A percentile compares a stretch with the other conserved stretches of the same genome.
phyloP scores from a whole-genome alignment of 2,888 invertebrate species.

The Thalpophila matura region DNA sequence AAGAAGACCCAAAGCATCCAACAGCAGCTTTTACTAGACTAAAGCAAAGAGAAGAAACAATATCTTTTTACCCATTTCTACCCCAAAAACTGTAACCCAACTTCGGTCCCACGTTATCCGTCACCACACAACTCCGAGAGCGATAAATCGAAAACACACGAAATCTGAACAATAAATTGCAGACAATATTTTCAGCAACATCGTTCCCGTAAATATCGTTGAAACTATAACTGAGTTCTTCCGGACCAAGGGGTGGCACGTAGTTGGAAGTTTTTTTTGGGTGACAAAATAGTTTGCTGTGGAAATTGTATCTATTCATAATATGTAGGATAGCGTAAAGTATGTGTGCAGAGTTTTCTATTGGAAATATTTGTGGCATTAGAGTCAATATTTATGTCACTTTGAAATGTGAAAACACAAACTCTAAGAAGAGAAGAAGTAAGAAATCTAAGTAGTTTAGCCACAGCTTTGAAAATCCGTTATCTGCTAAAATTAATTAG shows the following conservation, averaged over 20 bases:
- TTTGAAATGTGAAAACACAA: too few relatives aligned
- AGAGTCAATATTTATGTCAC: too few relatives aligned
- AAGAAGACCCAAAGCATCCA: not conserved
- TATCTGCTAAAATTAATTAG: too few relatives aligned
- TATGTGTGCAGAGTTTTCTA: too few relatives aligned
- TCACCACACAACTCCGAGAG: constrained; percentile 37
- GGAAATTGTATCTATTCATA: not conserved
- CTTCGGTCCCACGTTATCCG: constrained; percentile 29
- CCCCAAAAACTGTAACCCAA: constrained; percentile 16
- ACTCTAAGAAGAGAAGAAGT: too few relatives aligned
- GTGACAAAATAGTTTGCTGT: not conserved
- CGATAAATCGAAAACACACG: constrained; percentile 63
- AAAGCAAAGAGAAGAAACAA: not conserved
- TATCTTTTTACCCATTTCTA: constrained; percentile 2
- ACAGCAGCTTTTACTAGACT: too few relatives aligned
- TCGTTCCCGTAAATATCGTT: constrained; percentile 65
- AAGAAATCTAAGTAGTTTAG: too few relatives aligned
- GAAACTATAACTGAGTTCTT: constrained; percentile 65
- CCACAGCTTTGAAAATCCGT: too few relatives aligned
- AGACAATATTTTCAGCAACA: constrained; percentile 68
- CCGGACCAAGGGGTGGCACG: constrained; percentile 51
- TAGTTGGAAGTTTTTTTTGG: not conserved
- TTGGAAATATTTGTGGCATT: too few relatives aligned
- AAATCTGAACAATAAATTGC: constrained; percentile 65
- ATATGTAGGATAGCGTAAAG: too few relatives aligned